Base-by-base conservation (phyloP, 2,888 invertebrate species). In the Macrophya annulata region DNA sequence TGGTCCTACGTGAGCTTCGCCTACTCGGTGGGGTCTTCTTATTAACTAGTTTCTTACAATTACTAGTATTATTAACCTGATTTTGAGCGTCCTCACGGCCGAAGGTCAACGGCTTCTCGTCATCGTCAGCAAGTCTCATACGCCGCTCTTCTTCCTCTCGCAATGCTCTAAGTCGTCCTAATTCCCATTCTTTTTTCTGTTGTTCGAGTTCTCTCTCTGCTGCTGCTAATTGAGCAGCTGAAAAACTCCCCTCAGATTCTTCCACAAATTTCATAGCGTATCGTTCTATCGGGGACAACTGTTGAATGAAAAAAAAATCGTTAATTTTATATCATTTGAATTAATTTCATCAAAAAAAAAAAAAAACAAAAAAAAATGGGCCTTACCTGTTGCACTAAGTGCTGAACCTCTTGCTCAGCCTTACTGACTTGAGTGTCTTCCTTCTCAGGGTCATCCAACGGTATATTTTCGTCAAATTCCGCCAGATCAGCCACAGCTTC, bases 261-360 rank as follows among this genome's bases (percentile, higher is more conserved):
- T 99, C 99, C 89, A 99, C 97, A 91, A 98, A 97, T 37, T 96
- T 96, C 96, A 99, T 98, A 21, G 99, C 99, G 94, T 99, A 99
- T 84, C 97, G 96, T 94, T 99, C 99, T 87, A 99, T 97, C 0
- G 99, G 98, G 55, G 97, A 97, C 87, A 99, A 94, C 99, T 99
- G 94, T 72, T 8, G 6, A n/a, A 93, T 91, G n/a, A 87, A 85
- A 85, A 12, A 85, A 86, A 79, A 51, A 76, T n/a, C 51, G 45
- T 83, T 65, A 68, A 68, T 31, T 31, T 68, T 62, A 40, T n/a
- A 72, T 45, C 17, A 40, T 40, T 77, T 55, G 81, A 72, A 72
- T 37, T 1, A 17, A 72, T 72, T 43, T 48, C 5, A 40, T 76
- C 40, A 21, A 62, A 74, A 84, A n/a, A n/a, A n/a, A n/a, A n/a